Evolutionary conservation across 2,888 invertebrate species (phyloP).

Genomic region (Eupsilia transversa): DNA sequence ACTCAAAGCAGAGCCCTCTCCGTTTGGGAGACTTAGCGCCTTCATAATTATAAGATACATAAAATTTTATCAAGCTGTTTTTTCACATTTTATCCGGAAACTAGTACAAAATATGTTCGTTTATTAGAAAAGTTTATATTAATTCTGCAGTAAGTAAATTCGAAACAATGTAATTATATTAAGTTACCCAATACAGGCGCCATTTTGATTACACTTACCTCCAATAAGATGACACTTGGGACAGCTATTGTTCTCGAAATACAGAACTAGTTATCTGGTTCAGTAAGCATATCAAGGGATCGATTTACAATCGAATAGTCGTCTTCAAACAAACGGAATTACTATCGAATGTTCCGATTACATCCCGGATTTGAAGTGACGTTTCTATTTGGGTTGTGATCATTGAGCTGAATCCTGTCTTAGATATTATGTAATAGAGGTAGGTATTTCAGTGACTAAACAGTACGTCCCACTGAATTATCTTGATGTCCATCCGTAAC

Average conservation of each 20-base stretch:
- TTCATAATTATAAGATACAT: too few species aligned
- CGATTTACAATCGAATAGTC: constrained; percentile 33
- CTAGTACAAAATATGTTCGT: too few species aligned
- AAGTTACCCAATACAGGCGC: neutral
- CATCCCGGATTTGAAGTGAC: neutral
- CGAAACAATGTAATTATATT: neutral
- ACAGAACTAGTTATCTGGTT: constrained; percentile 45
- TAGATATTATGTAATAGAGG: neutral
- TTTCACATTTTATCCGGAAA: too few species aligned
- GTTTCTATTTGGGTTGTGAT: constrained; percentile 16
- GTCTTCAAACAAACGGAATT: constrained; percentile 40
- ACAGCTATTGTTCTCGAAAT: constrained; percentile 12
- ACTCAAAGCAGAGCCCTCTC: too few species aligned
- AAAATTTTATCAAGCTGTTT: too few species aligned
- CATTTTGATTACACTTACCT: constrained; percentile 12
- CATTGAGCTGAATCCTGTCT: constrained; percentile 15
- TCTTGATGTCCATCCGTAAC: neutral
- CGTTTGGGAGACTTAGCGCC: too few species aligned
- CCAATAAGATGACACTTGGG: constrained; percentile 22
- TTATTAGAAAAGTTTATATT: too few species aligned
- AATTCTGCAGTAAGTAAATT: too few species aligned
- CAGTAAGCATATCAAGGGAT: constrained; percentile 39
- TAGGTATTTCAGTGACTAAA: constrained; percentile 7
- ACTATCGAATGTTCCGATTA: constrained; percentile 29
- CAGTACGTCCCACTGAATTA: neutral